phyloP scores from a whole-genome alignment of 1,140 invertebrate genomes.

The Heliconius eleuchia region DNA sequence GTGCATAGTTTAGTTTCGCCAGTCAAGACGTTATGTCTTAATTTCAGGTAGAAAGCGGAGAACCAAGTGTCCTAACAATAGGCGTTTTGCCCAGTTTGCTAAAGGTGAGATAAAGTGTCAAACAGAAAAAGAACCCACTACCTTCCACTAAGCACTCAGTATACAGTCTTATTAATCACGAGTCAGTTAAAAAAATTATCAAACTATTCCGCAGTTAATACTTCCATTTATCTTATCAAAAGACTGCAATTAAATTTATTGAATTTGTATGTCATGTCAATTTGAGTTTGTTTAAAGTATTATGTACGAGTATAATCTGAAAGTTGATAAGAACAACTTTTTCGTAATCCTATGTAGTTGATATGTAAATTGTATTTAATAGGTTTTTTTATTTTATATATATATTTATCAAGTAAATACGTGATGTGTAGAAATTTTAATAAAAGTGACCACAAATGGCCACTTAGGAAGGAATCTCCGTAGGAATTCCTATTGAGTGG shows the following conservation, averaged over 20 bases:
- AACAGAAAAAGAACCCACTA: background rate
- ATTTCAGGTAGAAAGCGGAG: too few species aligned
- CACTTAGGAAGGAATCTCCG: too few species aligned
- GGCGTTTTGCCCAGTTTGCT: too few species aligned
- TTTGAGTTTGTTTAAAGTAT: slow-evolving; percentile 19
- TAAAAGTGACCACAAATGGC: too few species aligned
- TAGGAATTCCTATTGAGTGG: background rate
- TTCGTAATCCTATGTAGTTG: background rate
- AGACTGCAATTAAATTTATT: slow-evolving; percentile 16
- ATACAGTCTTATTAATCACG: background rate
- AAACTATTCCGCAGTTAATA: background rate
- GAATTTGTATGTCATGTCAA: slow-evolving; percentile 21
- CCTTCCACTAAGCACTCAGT: background rate
- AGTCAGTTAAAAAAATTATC: background rate
- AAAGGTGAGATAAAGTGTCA: too few species aligned
- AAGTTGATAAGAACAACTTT: background rate
- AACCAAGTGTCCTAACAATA: too few species aligned
- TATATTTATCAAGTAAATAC: background rate
- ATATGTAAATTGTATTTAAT: background rate
- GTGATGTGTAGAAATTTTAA: too few species aligned
- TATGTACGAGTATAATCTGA: slow-evolving; percentile 1
- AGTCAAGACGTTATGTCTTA: too few species aligned
- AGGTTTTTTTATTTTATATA: background rate
- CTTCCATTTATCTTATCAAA: slow-evolving; percentile 14
- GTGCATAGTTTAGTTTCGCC: too few species aligned